These are phyloP conservation scores for Plebejus anna DNA, from an alignment of 2,888 invertebrate species.

Conservation along the genomic window DNA sequence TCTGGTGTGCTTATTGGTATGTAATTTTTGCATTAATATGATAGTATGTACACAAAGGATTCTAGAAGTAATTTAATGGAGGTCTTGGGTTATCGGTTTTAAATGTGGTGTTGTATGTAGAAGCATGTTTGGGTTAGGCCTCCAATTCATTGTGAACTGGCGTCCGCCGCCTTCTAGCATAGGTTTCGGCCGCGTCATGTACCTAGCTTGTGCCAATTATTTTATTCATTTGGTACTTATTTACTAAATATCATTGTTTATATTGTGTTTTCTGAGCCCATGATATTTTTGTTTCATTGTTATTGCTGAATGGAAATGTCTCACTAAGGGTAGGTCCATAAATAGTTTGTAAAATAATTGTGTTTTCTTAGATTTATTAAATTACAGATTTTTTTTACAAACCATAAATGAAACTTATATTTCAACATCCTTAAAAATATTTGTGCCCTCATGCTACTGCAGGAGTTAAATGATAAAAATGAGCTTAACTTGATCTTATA, in stretches of 20 bases:
- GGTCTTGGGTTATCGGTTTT: background rate
- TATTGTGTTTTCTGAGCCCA: background rate
- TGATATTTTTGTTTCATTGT: background rate
- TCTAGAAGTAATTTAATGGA: background rate
- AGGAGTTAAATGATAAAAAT: no score
- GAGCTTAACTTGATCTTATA: no score
- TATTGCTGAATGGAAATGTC: background rate
- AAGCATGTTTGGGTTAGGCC: conserved; percentile 25
- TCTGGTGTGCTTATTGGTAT: conserved; percentile 57
- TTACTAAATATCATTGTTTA: background rate
- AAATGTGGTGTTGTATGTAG: background rate
- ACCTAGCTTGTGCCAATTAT: conserved; percentile 40
- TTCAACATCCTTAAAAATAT: no score
- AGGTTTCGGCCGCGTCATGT: conserved; percentile 37
- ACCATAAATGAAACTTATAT: no score
- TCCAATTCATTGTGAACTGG: conserved; percentile 38
- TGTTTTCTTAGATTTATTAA: no score
- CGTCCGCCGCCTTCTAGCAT: conserved; percentile 18
- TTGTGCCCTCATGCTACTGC: no score
- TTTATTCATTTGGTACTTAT: background rate
- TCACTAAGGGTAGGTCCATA: background rate
- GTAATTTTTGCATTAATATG: conserved; percentile 42
- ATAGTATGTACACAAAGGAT: conserved; percentile 27
- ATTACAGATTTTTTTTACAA: no score
- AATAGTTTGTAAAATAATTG: no score